These are phyloP conservation scores for Caenorhabditis elegans DNA, from an alignment of 1,140 invertebrate genomes.

Conservation along the genomic window DNA sequence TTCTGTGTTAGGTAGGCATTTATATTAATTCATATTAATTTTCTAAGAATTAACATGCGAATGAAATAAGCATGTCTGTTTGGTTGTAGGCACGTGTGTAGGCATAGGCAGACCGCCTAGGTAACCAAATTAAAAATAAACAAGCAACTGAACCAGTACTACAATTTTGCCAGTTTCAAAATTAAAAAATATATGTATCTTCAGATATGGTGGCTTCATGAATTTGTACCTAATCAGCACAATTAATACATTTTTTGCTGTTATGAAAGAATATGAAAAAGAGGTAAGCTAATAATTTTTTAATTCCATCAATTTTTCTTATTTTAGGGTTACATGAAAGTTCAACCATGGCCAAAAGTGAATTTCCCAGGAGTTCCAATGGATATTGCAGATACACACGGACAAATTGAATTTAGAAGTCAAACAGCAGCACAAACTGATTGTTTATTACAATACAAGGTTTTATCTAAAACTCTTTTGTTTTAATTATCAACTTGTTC, in stretches of 20 bases:
- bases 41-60: no score
- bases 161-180: no score
- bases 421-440: neutral
- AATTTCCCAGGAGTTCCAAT: neutral
- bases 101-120: no score
- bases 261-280: conserved; percentile 8
- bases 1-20: no score
- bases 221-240: conserved; percentile 1
- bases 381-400: neutral
- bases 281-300: neutral
- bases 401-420: neutral
- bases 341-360: neutral
- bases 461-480: neutral
- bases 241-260: neutral
- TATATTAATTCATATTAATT: no score
- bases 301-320: neutral
- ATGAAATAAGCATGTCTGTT: no score
- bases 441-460: neutral
- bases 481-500: neutral
- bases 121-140: no score
- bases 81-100: no score
- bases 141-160: no score
- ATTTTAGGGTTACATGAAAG: neutral
- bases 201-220: neutral
- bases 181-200: no score